Evolutionary conservation across 1,140 invertebrate species (phyloP).

Genomic region (Leptestheria dahalacensis): DNA sequence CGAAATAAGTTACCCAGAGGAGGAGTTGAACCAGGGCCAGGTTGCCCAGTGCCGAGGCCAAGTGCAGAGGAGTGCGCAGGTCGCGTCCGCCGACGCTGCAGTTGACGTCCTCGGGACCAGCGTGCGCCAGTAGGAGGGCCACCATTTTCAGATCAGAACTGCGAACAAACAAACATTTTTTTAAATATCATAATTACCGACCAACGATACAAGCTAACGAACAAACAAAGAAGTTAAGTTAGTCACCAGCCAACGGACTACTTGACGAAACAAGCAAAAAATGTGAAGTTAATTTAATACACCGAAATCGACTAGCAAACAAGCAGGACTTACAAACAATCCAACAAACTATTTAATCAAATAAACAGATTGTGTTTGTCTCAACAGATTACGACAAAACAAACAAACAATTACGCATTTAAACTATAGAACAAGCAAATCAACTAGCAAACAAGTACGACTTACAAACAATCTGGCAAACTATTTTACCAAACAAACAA

Average conservation of each 20-base stretch:
- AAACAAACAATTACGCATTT: too few relatives aligned
- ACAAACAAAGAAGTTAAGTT: neutral
- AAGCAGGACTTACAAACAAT: too few relatives aligned
- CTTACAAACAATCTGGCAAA: too few relatives aligned
- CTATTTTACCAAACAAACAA: too few relatives aligned
- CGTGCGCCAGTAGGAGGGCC: conserved; percentile 35
- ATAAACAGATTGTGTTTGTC: too few relatives aligned
- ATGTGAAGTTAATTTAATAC: too few relatives aligned
- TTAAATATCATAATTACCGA: neutral
- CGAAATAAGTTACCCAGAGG: conserved; percentile 59
- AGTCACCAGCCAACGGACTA: neutral
- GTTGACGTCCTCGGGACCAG: conserved; percentile 36
- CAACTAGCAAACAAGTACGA: too few relatives aligned
- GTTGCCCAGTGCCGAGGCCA: conserved; percentile 77
- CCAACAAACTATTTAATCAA: too few relatives aligned
- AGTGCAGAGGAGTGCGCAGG: conserved; percentile 64
- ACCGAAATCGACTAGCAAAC: too few relatives aligned
- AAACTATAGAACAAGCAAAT: too few relatives aligned
- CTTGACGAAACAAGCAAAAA: too few relatives aligned
- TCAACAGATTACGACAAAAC: too few relatives aligned
- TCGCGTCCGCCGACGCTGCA: conserved; percentile 50
- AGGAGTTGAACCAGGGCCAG: conserved; percentile 78
- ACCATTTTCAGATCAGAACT: conserved; percentile 35
- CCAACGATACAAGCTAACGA: neutral
- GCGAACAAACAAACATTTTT: conserved; percentile 10